Evolutionary conservation across 2,797 vertebrate genomes (phyloP), one percentile per base, ranked within the genome.

Genomic region (Sardinella longiceps): DNA sequence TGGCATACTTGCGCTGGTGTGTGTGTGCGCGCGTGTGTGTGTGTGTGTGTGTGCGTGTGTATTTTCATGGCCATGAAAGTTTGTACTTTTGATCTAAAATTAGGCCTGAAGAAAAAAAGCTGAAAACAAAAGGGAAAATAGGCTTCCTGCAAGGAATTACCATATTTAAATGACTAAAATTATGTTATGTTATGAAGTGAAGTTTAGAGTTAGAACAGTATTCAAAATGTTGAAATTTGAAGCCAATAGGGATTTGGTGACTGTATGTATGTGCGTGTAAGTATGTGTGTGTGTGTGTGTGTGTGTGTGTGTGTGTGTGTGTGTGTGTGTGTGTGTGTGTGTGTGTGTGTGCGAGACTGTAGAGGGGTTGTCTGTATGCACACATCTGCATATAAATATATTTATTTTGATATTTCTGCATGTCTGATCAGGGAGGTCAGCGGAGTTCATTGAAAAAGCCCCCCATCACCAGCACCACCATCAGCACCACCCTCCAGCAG

Each of bases 31-130:
- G 33, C 43, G 37, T 23, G 37, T 77, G 33, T 39, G 63, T 70
- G 63, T 53, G 90, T 77, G 85, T 83, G 89, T 88, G 45, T 88
- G 88, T 63, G 58, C 7, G 30, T 74, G 66, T 39, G 66, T 74
- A 5, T 74, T 14, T 74, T 37, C 51, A 53, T 53, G 5, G 70
- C 20, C 6, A 20, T 39, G 33, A 43, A 43, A 20, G 6, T 77
- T 33, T 77, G 15, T 25, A 84, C 85, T n/a, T 93, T 90, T 81
- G 88, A 89, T 88, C 87, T 88, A 88, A 94, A 94, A 94, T 93
- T 89, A 94, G 92, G 84, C 82, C 86, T 87, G 91, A 90, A 90
- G 81, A 82, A 86, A 85, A 74, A 83, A 2, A 51, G 18, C 30
- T 60, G 46, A 23, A 80, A 33, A 77, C 45, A 86, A 58, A 60